A percentile compares a stretch with the other conserved stretches of the same genome.
Conservation (phyloP, 2,888 invertebrate genomes). For the Agrotis exclamationis region DNA sequence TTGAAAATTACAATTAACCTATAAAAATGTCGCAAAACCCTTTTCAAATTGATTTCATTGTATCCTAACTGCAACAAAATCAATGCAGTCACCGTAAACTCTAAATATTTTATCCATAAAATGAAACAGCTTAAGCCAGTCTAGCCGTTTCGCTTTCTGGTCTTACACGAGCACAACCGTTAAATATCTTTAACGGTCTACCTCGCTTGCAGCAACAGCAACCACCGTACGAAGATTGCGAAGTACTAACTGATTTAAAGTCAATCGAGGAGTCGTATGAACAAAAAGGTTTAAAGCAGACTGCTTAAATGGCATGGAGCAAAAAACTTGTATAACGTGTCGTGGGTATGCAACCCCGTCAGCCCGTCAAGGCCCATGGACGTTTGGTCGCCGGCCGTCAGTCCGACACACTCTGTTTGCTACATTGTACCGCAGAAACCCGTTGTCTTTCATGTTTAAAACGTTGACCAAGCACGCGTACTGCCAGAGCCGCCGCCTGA, state of each 20-base stretch:
- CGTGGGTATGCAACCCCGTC: constrained; percentile 63
- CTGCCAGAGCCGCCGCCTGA: not conserved
- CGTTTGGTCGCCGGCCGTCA: constrained; percentile 66
- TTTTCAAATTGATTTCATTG: constrained; percentile 20
- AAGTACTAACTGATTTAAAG: constrained; percentile 33
- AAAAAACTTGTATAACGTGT: constrained; percentile 62
- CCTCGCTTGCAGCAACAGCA: constrained; percentile 22
- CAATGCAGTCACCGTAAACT: constrained; percentile 12
- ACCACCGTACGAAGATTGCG: constrained; percentile 27
- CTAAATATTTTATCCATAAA: constrained; percentile 26
- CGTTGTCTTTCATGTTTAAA: constrained; percentile 75
- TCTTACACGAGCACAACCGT: constrained; percentile 46
- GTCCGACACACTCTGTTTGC: constrained; percentile 87
- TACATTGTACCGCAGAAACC: constrained; percentile 77
- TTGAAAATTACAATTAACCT: not conserved
- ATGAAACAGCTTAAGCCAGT: constrained; percentile 24
- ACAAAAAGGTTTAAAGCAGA: constrained; percentile 29
- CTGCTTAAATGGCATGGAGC: constrained; percentile 32
- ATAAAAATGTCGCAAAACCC: not conserved
- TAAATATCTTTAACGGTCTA: constrained; percentile 59
- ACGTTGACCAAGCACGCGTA: constrained; percentile 48
- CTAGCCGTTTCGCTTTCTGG: constrained; percentile 62
- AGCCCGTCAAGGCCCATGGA: constrained; percentile 80
- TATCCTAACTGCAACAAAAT: not conserved
- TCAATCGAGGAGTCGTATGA: constrained; percentile 3